Conservation (phyloP, 2,113 vertebrate species). For the Fukomys damarensis region DNA sequence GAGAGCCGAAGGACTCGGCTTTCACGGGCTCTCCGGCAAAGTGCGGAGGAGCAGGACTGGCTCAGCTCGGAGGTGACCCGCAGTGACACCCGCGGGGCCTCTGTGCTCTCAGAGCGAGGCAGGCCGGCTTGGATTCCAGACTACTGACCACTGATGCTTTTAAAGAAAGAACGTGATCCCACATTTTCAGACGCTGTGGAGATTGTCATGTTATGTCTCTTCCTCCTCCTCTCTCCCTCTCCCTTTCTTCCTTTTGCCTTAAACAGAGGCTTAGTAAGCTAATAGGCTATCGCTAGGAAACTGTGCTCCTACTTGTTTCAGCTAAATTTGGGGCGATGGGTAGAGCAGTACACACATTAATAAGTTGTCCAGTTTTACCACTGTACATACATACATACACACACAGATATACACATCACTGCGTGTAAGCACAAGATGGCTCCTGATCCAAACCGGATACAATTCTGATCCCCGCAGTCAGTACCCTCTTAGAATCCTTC, state of each 20-base stretch:
- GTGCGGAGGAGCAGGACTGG: background rate
- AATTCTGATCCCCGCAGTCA: background rate
- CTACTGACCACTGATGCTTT: background rate
- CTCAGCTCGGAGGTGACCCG: background rate
- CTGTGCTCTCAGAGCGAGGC: background rate
- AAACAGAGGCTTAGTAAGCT: background rate
- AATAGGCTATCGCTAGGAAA: background rate
- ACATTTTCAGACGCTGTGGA: background rate
- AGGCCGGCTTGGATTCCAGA: background rate
- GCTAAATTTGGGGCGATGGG: background rate
- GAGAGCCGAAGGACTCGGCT: background rate
- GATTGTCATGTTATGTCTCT: background rate
- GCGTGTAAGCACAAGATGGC: slow-evolving; percentile 37
- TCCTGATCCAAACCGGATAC: background rate
- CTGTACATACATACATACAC: background rate
- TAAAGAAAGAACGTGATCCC: background rate
- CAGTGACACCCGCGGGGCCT: background rate
- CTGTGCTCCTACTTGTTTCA: slow-evolving; percentile 23
- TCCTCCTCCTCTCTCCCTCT: fast-evolving
- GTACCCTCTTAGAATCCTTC: background rate
- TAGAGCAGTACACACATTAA: background rate
- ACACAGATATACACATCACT: slow-evolving; percentile 39
- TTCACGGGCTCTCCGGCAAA: background rate
- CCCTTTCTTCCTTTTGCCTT: background rate
- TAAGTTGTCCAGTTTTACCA: slow-evolving; percentile 27